Conservation (phyloP, 2,888 invertebrate genomes). For the Agrypnus murinus region DNA sequence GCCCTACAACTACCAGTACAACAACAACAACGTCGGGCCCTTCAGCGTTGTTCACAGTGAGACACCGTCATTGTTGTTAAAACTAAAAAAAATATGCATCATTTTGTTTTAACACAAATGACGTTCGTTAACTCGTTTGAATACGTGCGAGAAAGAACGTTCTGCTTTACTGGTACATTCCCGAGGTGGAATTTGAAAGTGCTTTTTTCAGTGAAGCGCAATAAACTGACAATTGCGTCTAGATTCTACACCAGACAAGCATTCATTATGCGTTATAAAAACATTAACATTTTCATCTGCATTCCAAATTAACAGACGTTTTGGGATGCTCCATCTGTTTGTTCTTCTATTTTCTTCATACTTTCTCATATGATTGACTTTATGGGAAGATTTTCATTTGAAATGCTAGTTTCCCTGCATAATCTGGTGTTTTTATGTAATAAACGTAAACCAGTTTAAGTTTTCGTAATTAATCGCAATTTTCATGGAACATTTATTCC, state of each 20-base stretch:
- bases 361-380: conserved; percentile 40
- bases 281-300: not conserved
- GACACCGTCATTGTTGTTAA: not conserved
- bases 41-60: conserved; percentile 29
- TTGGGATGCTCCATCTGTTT: conserved; percentile 20
- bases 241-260: not conserved
- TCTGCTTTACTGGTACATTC: conserved; percentile 5
- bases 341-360: conserved; percentile 1
- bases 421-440: conserved; percentile 7
- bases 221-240: conserved; percentile 38
- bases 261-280: not conserved
- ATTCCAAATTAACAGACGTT: conserved; percentile 26
- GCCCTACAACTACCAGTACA: not conserved
- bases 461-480: conserved; percentile 22
- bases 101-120: not conserved
- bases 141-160: conserved; percentile 38
- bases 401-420: not conserved
- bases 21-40: not conserved
- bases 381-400: conserved; percentile 39
- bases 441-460: conserved; percentile 19
- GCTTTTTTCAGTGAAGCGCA: conserved; percentile 22
- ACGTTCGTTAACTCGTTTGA: conserved; percentile 29
- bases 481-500: conserved; percentile 22
- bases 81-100: not conserved
- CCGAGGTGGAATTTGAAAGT: conserved; percentile 11